Conservation (phyloP, 2,797 vertebrate genomes). For the Mormyrops attenuatus region DNA sequence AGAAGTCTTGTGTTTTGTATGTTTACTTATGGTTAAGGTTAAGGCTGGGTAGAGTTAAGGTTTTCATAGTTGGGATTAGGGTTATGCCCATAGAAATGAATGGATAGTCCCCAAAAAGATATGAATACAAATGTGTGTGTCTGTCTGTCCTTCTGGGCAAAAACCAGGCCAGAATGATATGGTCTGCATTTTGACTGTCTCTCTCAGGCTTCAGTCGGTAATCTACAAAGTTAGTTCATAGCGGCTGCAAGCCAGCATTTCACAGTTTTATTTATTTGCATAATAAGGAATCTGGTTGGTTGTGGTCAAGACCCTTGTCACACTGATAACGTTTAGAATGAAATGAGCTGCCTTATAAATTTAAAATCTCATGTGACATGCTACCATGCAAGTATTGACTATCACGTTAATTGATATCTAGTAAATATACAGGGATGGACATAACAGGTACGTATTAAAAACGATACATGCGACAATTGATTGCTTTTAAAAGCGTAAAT, state of each 20-base stretch:
- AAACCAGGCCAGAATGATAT: constrained; percentile 32
- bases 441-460: not conserved
- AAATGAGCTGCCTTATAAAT: not conserved
- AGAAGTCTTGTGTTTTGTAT: not conserved
- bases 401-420: not conserved
- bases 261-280: constrained; percentile 30
- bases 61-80: no score
- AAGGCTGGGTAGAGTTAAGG: no score
- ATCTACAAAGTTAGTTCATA: constrained; percentile 24
- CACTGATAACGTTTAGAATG: not conserved
- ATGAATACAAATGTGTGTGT: no score
- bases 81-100: no score
- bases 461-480: no score
- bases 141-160: constrained; percentile 21
- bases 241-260: constrained; percentile 19
- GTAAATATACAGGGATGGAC: not conserved
- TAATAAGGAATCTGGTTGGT: constrained; percentile 32
- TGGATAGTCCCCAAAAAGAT: no score
- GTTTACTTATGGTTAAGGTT: not conserved
- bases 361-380: not conserved
- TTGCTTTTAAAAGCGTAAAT: no score
- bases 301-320: constrained; percentile 27
- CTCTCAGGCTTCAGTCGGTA: constrained; percentile 15
- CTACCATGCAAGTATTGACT: not conserved
- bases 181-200: constrained; percentile 32